phyloP scores from a whole-genome alignment of 2,113 vertebrate genomes.

The Nestor notabilis region DNA sequence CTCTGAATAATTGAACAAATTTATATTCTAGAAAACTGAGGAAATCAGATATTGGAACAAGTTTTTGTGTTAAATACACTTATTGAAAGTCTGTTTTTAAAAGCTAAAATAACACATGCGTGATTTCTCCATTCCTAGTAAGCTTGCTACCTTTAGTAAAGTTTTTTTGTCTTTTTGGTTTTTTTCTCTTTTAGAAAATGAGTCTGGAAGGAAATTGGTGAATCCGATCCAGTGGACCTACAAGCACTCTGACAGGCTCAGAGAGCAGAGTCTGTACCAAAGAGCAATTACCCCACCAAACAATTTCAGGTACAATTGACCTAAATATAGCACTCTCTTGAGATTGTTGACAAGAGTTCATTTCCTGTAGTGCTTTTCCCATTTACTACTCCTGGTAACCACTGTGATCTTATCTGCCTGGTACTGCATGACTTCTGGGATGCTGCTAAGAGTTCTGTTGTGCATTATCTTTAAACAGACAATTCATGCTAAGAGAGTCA shows the following conservation, averaged over 20 bases:
- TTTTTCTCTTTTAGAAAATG: conserved; percentile 84
- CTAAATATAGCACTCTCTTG: conserved; percentile 54
- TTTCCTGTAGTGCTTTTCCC: conserved; percentile 62
- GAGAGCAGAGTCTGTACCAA: conserved; percentile 79
- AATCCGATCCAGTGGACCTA: conserved; percentile 72
- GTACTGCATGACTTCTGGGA: conserved; percentile 70
- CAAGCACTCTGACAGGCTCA: conserved; percentile 61
- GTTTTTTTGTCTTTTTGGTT: not conserved
- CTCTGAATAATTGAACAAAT: not conserved
- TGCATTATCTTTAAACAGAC: conserved; percentile 67
- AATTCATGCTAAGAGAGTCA: conserved; percentile 68
- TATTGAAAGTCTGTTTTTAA: not conserved
- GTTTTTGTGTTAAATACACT: not conserved
- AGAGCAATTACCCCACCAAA: conserved; percentile 78
- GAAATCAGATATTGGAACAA: not conserved
- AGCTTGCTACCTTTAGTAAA: not conserved
- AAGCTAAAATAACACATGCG: not conserved
- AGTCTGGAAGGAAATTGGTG: conserved; percentile 83
- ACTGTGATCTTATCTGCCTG: conserved; percentile 64
- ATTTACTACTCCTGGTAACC: conserved; percentile 25
- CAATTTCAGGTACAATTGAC: conserved; percentile 84
- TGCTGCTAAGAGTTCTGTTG: conserved; percentile 64
- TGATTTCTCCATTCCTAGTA: not conserved
- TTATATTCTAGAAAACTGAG: not conserved
- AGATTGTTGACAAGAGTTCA: conserved; percentile 54